Conservation (phyloP, 1,140 invertebrate species). For the Samia ricini region DNA sequence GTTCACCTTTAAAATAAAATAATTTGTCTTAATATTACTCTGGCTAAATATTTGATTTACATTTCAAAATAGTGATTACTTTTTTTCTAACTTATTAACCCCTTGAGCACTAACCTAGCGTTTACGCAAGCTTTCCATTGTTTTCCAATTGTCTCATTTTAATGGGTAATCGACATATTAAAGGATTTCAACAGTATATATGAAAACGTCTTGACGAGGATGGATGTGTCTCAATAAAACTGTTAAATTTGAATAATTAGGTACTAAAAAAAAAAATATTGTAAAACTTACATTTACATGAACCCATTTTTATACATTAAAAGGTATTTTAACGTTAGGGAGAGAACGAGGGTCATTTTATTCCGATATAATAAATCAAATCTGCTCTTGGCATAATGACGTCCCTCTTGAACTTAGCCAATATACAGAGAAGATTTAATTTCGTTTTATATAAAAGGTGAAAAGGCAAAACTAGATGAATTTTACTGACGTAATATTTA, state of each 20-base stretch:
- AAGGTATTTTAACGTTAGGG: slow-evolving; percentile 28
- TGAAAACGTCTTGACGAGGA: background rate
- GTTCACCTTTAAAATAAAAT: no score
- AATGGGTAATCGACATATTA: no score
- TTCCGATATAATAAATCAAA: slow-evolving; percentile 34
- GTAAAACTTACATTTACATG: slow-evolving; percentile 27
- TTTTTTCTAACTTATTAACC: no score
- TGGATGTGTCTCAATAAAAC: background rate
- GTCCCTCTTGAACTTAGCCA: slow-evolving; percentile 20
- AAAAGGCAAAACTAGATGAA: slow-evolving; percentile 5
- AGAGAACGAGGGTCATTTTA: slow-evolving; percentile 27
- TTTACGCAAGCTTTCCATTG: no score
- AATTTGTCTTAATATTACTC: no score
- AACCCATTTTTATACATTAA: slow-evolving; percentile 22
- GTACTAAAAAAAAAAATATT: slow-evolving; percentile 23
- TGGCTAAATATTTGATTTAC: no score
- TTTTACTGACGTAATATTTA: slow-evolving; percentile 4
- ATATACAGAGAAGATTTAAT: slow-evolving; percentile 24
- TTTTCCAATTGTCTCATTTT: no score
- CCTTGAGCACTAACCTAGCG: no score
- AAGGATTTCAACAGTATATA: background rate
- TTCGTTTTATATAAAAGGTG: slow-evolving; percentile 17
- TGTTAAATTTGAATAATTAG: background rate
- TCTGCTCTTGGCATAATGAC: slow-evolving; percentile 29
- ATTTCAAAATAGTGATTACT: no score